Conservation (phyloP, 2,888 invertebrate species). For the Sturmia bella region DNA sequence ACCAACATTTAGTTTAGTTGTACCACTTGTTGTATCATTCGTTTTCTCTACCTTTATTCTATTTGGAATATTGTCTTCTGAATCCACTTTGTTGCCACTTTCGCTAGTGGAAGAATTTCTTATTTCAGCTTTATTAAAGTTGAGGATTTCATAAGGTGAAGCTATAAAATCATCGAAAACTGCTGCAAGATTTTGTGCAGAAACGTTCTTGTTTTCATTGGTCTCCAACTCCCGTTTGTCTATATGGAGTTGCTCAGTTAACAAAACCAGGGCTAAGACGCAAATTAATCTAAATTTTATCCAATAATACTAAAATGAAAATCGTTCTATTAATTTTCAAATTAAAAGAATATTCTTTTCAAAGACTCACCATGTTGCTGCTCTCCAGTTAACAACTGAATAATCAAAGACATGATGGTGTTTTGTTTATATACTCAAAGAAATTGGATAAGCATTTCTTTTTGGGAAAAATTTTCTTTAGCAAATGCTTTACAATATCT, state of each 20-base stretch:
- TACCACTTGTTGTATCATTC: too few species aligned
- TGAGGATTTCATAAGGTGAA: constrained; percentile 48
- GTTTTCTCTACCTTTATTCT: too few species aligned
- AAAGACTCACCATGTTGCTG: constrained; percentile 60
- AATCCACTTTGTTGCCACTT: too few species aligned
- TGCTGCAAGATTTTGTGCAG: constrained; percentile 22
- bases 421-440: constrained; percentile 57
- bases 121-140: constrained; percentile 23
- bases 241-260: constrained; percentile 28
- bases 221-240: background rate
- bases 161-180: background rate
- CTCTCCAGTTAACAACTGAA: constrained; percentile 54
- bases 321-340: background rate
- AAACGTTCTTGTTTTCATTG: background rate
- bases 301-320: constrained; percentile 44
- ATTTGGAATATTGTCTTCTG: too few species aligned
- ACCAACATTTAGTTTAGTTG: too few species aligned
- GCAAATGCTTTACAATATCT: background rate
- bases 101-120: too few species aligned
- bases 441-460: background rate
- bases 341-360: background rate
- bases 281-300: constrained; percentile 32
- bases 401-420: constrained; percentile 3
- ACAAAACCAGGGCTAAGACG: constrained; percentile 18
- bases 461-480: constrained; percentile 1